Conservation (phyloP, 2,797 vertebrate species). For the Bradypodion pumilum region DNA sequence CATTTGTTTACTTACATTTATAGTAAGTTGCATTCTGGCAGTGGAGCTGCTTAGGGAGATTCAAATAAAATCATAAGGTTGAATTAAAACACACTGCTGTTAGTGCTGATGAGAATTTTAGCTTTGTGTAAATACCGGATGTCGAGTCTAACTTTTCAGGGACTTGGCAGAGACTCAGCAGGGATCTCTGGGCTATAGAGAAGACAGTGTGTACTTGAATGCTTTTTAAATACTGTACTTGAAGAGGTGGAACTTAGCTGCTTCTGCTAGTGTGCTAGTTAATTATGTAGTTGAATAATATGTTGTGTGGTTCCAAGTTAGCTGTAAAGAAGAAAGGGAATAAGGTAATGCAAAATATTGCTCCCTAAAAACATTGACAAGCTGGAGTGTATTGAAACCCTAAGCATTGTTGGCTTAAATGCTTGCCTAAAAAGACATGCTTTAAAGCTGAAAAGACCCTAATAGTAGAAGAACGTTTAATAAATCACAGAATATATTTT, state of each 20-base stretch:
- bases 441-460: slow-evolving; percentile 19
- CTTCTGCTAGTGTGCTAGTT: slow-evolving; percentile 61
- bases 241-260: slow-evolving; percentile 71
- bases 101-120: slow-evolving; percentile 84
- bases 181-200: slow-evolving; percentile 78
- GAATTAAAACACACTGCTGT: slow-evolving; percentile 85
- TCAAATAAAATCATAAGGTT: slow-evolving; percentile 84
- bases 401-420: not conserved
- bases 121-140: slow-evolving; percentile 83
- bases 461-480: slow-evolving; percentile 37
- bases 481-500: slow-evolving; percentile 49
- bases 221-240: slow-evolving; percentile 76
- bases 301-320: slow-evolving; percentile 57
- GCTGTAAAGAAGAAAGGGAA: not conserved
- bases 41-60: slow-evolving; percentile 82
- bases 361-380: slow-evolving; percentile 31
- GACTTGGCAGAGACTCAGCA: slow-evolving; percentile 78
- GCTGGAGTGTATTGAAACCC: slow-evolving; percentile 38
- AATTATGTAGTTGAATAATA: slow-evolving; percentile 59
- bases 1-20: slow-evolving; percentile 83
- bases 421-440: not conserved
- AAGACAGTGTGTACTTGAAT: slow-evolving; percentile 74
- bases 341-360: slow-evolving; percentile 44
- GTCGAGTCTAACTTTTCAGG: slow-evolving; percentile 82
- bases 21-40: slow-evolving; percentile 82